phyloP scores from a whole-genome alignment of 2,113 vertebrate genomes.

The Polypterus senegalus region DNA sequence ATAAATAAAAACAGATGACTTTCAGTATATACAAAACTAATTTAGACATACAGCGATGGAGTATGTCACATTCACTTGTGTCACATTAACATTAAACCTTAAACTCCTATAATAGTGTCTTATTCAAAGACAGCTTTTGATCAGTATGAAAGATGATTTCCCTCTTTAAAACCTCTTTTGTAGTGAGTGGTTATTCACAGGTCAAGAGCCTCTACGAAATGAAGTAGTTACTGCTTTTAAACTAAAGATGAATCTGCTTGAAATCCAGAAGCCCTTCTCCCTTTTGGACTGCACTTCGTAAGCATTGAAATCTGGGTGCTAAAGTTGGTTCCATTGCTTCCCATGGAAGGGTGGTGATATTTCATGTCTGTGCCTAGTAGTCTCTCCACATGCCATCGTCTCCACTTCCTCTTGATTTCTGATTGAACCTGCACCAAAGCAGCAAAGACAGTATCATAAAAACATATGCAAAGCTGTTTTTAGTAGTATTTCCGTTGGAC shows the following conservation, averaged over 20 bases:
- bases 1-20: neutral
- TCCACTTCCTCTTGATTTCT: slow-evolving; percentile 88
- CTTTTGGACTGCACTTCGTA: slow-evolving; percentile 73
- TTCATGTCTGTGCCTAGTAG: slow-evolving; percentile 66
- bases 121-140: no score
- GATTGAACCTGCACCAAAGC: slow-evolving; percentile 69
- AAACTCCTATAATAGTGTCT: no score
- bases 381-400: slow-evolving; percentile 79
- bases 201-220: no score
- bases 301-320: slow-evolving; percentile 92
- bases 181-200: no score
- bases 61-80: no score
- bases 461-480: neutral
- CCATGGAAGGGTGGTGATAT: slow-evolving; percentile 73
- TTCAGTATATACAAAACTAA: neutral
- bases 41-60: neutral
- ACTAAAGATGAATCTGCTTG: slow-evolving; percentile 70
- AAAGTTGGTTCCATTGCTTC: slow-evolving; percentile 81
- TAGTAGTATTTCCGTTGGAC: neutral
- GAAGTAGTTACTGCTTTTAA: slow-evolving; percentile 25
- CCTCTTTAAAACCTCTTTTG: no score
- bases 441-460: neutral
- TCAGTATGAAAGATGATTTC: no score
- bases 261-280: slow-evolving; percentile 58
- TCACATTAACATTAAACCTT: no score